Percentiles rank a stretch among this genome's conserved stretches.
Evolutionary conservation across 1,140 invertebrate genomes (phyloP).

Genomic region (Rhopalosiphum padi): DNA sequence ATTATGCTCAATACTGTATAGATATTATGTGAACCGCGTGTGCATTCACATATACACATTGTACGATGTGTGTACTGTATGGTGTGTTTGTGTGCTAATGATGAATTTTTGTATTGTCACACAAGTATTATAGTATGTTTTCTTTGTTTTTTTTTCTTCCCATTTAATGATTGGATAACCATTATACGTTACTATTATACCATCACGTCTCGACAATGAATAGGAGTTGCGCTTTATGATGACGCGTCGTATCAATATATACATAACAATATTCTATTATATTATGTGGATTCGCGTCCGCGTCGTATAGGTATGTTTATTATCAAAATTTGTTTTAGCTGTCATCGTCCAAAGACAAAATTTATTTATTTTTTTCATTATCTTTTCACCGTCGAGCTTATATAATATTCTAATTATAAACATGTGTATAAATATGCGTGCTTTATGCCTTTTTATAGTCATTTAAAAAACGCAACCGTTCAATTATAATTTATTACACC

Average conservation of each 20-base stretch:
- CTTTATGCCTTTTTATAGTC: neutral
- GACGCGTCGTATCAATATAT: neutral
- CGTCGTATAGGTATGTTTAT: neutral
- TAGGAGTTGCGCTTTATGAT: neutral
- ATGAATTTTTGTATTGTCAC: neutral
- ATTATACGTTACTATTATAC: neutral
- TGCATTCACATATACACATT: neutral
- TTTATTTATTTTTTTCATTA: neutral
- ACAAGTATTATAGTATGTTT: neutral
- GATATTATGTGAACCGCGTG: neutral
- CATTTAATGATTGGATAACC: neutral
- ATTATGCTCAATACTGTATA: neutral
- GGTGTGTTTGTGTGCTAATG: constrained; percentile 12
- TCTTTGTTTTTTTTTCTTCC: neutral
- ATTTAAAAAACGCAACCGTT: neutral
- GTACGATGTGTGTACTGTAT: neutral
- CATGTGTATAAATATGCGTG: neutral
- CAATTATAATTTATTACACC: neutral
- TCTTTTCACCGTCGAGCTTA: neutral
- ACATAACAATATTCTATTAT: neutral
- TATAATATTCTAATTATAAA: constrained; percentile 14
- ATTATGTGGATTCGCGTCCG: neutral
- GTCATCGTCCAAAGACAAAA: no score
- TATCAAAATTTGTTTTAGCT: neutral
- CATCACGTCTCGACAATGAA: neutral